phyloP scores from a whole-genome alignment of 2,113 vertebrate species.

The Ophiodon elongatus region DNA sequence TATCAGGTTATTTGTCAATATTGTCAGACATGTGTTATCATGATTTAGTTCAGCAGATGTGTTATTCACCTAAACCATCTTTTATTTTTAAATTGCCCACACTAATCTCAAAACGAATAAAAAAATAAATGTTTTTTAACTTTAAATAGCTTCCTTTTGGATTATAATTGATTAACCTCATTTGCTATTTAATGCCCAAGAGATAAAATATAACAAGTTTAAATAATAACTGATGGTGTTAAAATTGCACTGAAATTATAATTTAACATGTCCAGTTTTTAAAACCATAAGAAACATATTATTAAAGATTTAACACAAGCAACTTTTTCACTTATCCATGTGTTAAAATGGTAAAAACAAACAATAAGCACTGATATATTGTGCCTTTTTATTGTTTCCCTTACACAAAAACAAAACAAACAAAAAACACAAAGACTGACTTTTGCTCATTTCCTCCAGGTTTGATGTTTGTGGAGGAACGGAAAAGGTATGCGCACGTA shows the following conservation, averaged over 20 bases:
- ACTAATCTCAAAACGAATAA: not conserved
- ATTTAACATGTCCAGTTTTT: not conserved
- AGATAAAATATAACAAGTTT: not conserved
- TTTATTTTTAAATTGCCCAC: not conserved
- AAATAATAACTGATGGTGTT: not conserved
- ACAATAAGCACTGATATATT: not conserved
- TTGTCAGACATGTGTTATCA: not conserved
- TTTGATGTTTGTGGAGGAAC: conserved; percentile 50
- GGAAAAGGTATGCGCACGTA: conserved; percentile 2
- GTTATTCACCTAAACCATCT: not conserved
- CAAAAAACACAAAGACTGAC: not conserved
- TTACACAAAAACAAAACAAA: not conserved
- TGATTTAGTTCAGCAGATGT: not conserved
- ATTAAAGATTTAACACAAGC: not conserved
- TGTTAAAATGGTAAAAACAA: not conserved
- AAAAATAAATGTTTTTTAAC: not conserved
- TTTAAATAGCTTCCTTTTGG: not conserved
- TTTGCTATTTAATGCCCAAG: not conserved
- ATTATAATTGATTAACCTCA: not conserved
- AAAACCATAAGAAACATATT: not conserved
- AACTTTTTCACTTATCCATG: not conserved
- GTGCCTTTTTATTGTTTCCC: not conserved
- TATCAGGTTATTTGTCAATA: not conserved
- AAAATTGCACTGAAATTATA: not conserved
- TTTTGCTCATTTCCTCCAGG: conserved; percentile 49